Evolutionary conservation across 2,888 invertebrate genomes (phyloP).

Genomic region (Muscina levida): DNA sequence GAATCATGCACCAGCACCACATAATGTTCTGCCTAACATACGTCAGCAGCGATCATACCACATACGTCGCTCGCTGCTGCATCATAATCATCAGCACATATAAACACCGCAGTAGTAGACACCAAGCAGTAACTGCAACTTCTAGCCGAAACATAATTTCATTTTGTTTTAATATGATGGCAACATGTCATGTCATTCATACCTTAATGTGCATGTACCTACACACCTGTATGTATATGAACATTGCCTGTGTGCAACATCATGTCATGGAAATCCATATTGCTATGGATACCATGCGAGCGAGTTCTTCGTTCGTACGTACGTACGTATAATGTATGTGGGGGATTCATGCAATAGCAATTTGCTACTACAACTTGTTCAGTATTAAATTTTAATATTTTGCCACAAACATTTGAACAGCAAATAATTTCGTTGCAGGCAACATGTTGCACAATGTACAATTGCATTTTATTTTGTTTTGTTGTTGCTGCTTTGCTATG

Average conservation of each 20-base stretch:
- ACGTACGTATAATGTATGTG: conserved; percentile 9
- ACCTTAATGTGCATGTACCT: neutral
- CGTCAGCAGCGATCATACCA: neutral
- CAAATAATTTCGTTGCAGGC: conserved; percentile 1
- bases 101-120: neutral
- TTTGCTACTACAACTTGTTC: neutral
- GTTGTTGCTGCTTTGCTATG: no score
- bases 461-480: conserved; percentile 18
- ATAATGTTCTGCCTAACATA: no score
- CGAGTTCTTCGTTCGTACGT: no score
- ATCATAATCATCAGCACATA: no score
- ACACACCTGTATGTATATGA: no score
- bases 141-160: conserved; percentile 7
- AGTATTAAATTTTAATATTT: conserved; percentile 9
- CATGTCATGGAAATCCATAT: no score
- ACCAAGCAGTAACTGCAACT: neutral
- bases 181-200: conserved; percentile 39
- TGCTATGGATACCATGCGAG: no score
- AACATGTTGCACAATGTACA: conserved; percentile 52
- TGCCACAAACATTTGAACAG: neutral
- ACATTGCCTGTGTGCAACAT: no score
- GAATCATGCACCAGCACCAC: no score
- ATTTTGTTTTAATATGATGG: conserved; percentile 28
- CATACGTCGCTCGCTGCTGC: no score
- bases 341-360: conserved; percentile 26